Evolutionary conservation across 2,888 invertebrate species (phyloP), one percentile per base, ranked within the genome.

Genomic region (Drosophila hamatofila): DNA sequence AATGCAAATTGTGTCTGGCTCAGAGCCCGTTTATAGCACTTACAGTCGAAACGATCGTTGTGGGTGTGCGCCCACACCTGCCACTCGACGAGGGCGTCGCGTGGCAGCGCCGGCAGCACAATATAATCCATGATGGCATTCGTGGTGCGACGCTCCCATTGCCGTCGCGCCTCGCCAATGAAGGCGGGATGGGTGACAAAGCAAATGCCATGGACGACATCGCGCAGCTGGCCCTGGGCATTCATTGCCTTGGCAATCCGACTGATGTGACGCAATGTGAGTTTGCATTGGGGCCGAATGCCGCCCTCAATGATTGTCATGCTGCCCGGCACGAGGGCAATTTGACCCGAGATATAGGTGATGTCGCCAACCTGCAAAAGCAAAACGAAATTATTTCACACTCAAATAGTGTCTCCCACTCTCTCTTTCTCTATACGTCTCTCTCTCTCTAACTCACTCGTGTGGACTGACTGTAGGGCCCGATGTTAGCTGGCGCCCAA

Each of bases 401-500:
- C 23, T 16, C 23, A 9, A 35, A 2, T 23, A 7, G 14, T 21
- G 4, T 44, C 14, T 8, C 33, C 8, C 33, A 21, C 12, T 30
- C 18, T 18, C 5, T 30, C 8, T 14, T 7, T 44, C 51, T 33
- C 18, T 14, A 6, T 14, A 14, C 7, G 4, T 23, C 18, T 8
- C 21, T 14, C 33, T 51, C 12, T 30, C 27, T 27, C 8, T 30
- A 8, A 11, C 41, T 52, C 93, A 97, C 97, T 94, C 96, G 95
- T 70, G 97, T 95, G 3, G 97, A 97, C 93, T 98, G 98, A 91
- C 98, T 98, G 92, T 98, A 98, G 8, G 98, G 98, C 51, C 98
- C 98, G 85, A 98, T 98, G 92, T 98, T 98, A 70, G 98, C 98
- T 0, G 98, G 98, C n/a, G 98, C 98, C 98, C 98, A 98, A 92